Base-by-base conservation (phyloP, 1,140 invertebrate species). In the Drosophila teissieri region DNA sequence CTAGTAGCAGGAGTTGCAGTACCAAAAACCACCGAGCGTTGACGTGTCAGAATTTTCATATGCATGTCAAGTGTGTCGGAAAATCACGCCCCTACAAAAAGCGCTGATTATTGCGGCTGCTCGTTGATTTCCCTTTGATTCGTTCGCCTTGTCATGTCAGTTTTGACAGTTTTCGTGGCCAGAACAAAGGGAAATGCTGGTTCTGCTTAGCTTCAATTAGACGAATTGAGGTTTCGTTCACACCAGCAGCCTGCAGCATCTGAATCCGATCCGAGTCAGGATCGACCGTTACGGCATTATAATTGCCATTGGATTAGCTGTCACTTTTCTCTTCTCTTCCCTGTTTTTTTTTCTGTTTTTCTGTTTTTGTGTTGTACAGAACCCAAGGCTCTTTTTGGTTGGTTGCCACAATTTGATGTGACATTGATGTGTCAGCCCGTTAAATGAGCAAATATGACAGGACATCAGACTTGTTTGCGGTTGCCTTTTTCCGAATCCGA, bases 11-110 rank as follows among this genome's bases (percentile, higher is more conserved):
- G n/a, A n/a, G n/a, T n/a, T 31, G 17, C n/a, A 31, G 8, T 5
- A 27, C 15, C n/a, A 56, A 63, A 63, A 79, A 81, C 65, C 76
- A 45, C 69, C 55, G 65, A 46, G 82, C 90, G 90, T 86, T 91
- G 90, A 91, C 90, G 85, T 91, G 90, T 91, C 90, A 91, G 82
- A 91, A 91, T 91, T 91, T 88, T 91, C 90, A 90, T 91, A 91
- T 90, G 85, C 90, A 91, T 91, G 82, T 91, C 80, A 91, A 88
- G 82, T 91, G 86, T 90, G 82, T 89, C 4, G 6, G 17, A 53
- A 68, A 68, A 58, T 52, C 61, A 74, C 84, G 73, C 85, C 78
- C 85, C 84, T 78, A 89, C 68, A 77, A 80, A 79, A 80, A 80
- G 46, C 80, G 69, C 85, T 84, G 85, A 89, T 89, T 89, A 89